Base-by-base conservation (phyloP, 1,140 invertebrate species). In the Oryctes rhinoceros region DNA sequence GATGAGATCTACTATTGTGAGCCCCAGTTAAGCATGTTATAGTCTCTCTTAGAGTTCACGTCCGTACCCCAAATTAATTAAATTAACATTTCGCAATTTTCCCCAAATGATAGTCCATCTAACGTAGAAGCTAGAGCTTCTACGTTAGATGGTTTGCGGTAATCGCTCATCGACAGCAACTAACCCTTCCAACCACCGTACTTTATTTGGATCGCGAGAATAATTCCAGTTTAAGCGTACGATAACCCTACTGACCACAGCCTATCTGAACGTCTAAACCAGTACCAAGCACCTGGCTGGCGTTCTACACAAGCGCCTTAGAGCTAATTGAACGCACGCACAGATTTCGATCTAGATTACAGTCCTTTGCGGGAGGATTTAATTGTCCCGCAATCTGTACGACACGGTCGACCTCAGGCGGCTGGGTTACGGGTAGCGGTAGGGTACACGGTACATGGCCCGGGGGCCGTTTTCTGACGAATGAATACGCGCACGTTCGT, bases 381-480 rank as follows among this genome's bases (percentile, higher is more conserved):
- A 67, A 67, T 67, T 67, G 65, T 67, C n/a, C 65, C 65, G 65
- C n/a, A 67, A 18, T 67, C 30, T 24, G 65, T 67, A 67, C 65
- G 65, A 67, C 65, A 67, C 53, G 53, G 65, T 11, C 65, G 65
- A 24, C 10, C 65, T 24, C 65, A 24, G 18, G 20, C 65, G 65
- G 18, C 39, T 18, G 0, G 0, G 49, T 1, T 53, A 15, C 49
- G 49, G n/a, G 49, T 67, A 18, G 65, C 65, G 9, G 24, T 30
- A 30, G 24, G 18, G 65, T 35, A 67, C 5, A 18, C 24, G 9
- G 9, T 67, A 11, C 18, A 35, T 10, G 13, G 13, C 49, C 49
- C n/a, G 13, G 10, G 18, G 65, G n/a, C 5, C 65, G n/a, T 11
- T 67, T 67, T 67, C n/a, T 67, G 18, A 67, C 65, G 65, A 24